Base-by-base conservation (phyloP, 2,797 vertebrate genomes). In the Dryobates pubescens region DNA sequence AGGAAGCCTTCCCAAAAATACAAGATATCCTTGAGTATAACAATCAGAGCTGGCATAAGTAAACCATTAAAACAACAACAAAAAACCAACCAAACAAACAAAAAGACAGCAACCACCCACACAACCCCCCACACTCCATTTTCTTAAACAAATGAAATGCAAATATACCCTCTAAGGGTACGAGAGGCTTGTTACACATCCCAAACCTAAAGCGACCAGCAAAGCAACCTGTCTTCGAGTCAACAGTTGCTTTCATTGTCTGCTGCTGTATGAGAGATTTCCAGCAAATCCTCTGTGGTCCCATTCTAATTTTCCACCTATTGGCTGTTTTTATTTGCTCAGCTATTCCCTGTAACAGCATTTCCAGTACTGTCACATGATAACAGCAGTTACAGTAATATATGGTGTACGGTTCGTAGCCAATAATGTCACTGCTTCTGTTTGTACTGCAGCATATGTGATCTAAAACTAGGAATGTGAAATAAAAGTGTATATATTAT, bases 251-350 rank as follows among this genome's bases (percentile, higher is more conserved):
- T 49, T 86, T 92, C 77, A 12, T 22, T 69, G 54, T 26, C 63
- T 72, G 62, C 59, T 53, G 51, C 86, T 65, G 47, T 41, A 23
- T 51, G 88, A 88, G 88, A 82, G 54, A 56, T 77, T 71, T 82
- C 65, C 84, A 94, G 75, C 75, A 74, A 88, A 94, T 49, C 61
- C 84, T 82, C 84, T 67, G 41, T 26, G 88, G 69, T 90, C 11
- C 45, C 78, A n/a, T 71, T 91, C 68, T 36, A 29, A 82, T 94
- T 90, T 95, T 56, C 83, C 78, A 84, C 74, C 74, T 70, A 9
- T 88, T 91, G 93, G 65, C 59, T 88, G 70, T 18, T 91, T 63
- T 63, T 86, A 54, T 91, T 88, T 91, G 73, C 88, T 88, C 74
- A 88, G 90, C 90, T 72, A 6, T 91, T 83, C 67, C 38, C 78